Base-by-base conservation (phyloP, 2,113 vertebrate species). In the Notechis scutatus region DNA sequence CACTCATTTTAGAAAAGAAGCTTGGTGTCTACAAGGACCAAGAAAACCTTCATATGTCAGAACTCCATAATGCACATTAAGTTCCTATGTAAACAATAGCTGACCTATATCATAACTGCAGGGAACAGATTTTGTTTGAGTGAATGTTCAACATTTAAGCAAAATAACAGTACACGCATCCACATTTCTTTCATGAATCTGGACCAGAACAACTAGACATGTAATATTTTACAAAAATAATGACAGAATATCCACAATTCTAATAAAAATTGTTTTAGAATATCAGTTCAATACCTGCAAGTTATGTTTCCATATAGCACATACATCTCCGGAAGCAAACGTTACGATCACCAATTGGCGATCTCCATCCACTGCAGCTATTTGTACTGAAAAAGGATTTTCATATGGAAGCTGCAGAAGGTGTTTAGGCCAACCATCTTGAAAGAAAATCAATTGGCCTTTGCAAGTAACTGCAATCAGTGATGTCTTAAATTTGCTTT, bases 401-500 rank as follows among this genome's bases (percentile, higher is more conserved):
- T 97, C 96, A 14, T 98, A 99, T 1, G 99, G 99, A 93, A 99
- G 98, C 54, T 98, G 97, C 88, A 98, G 98, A 0, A 98, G 95
- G 5, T 98, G 97, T 96, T 97, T 97, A 20, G 98, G 98, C 2
- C 94, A 47, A 39, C 99, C 98, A 94, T 98, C 97, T 92, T 98
- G 98, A 95, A 99, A 98, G 93, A 96, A 97, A 95, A 99, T 96
- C 23, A 99, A 97, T 89, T 99, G 99, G 93, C 97, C 98, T 90
- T 96, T 98, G 90, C 91, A 96, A 1, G 99, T 99, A 50, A 98
- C 93, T 23, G 97, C 98, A 14, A 98, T 95, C 91, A 98, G 96
- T 5, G 97, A 96, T 20, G 97, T 97, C 90, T 34, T 97, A 91
- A 98, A 95, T 11, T 93, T 95, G 11, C 94, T 94, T 14, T 89